Percentiles rank a stretch among this genome's conserved stretches.
phyloP scores from a whole-genome alignment of 2,888 invertebrate species.

The Thalpophila matura region DNA sequence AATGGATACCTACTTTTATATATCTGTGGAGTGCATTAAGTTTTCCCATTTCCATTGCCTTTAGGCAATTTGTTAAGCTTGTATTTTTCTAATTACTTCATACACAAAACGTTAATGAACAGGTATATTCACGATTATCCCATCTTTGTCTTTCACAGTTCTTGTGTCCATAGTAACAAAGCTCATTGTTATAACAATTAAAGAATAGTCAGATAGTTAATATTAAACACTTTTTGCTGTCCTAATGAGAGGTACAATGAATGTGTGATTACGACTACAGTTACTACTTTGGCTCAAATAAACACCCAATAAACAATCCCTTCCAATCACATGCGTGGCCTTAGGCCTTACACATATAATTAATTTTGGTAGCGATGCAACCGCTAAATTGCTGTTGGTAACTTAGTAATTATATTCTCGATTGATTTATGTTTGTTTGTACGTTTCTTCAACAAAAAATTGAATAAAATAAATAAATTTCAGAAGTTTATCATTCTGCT shows the following conservation, averaged over 20 bases:
- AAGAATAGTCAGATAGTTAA: conserved; percentile 76
- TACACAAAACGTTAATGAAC: conserved; percentile 13
- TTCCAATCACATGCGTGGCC: conserved; percentile 45
- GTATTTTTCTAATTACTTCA: neutral
- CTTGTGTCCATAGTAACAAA: conserved; percentile 68
- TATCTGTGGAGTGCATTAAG: neutral
- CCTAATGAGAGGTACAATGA: conserved; percentile 67
- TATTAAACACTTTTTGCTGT: conserved; percentile 78
- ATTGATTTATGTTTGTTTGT: conserved; percentile 38
- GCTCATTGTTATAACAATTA: conserved; percentile 78
- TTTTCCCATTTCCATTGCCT: neutral
- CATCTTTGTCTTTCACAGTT: conserved; percentile 50
- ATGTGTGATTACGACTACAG: conserved; percentile 59
- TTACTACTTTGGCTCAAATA: conserved; percentile 33
- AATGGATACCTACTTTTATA: too few relatives aligned
- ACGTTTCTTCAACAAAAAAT: neutral
- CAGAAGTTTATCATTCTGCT: too few relatives aligned
- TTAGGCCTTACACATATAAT: conserved; percentile 50
- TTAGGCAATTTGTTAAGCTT: neutral
- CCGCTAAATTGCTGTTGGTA: conserved; percentile 36
- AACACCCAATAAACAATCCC: conserved; percentile 58
- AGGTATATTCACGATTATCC: conserved; percentile 31
- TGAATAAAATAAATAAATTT: neutral
- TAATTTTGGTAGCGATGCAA: conserved; percentile 41
- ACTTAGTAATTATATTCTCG: conserved; percentile 29